Conservation (phyloP, 2,797 vertebrate genomes). For the Okamejei kenojei region DNA sequence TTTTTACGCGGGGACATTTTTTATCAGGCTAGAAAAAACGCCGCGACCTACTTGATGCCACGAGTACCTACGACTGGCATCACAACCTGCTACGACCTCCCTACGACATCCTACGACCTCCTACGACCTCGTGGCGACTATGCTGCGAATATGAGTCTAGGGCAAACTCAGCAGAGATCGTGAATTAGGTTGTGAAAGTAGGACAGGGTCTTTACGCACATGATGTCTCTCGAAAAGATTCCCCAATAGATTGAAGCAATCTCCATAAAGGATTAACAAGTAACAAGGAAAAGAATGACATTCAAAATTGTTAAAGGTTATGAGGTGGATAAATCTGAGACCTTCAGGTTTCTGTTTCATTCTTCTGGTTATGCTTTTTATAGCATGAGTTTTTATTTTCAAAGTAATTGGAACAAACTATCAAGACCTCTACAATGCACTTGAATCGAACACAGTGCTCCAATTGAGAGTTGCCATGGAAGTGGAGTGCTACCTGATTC, state of each 20-base stretch:
- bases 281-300: background rate
- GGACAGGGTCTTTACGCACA: no score
- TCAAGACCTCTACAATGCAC: background rate
- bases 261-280: background rate
- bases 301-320: background rate
- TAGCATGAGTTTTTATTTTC: constrained; percentile 2
- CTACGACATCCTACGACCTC: no score
- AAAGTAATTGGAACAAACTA: constrained; percentile 10
- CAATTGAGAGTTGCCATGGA: constrained; percentile 20
- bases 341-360: background rate
- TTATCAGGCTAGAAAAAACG: no score
- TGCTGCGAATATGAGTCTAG: no score
- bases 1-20: no score
- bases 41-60: no score
- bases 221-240: no score
- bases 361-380: background rate
- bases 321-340: background rate
- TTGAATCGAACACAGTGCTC: background rate
- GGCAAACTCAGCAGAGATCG: no score
- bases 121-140: no score
- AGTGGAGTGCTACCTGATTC: background rate
- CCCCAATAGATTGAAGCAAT: background rate
- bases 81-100: no score
- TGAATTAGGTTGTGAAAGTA: no score
- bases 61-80: no score